phyloP scores from a whole-genome alignment of 2,797 vertebrate genomes.

The Ptychobarbus kaznakovi region DNA sequence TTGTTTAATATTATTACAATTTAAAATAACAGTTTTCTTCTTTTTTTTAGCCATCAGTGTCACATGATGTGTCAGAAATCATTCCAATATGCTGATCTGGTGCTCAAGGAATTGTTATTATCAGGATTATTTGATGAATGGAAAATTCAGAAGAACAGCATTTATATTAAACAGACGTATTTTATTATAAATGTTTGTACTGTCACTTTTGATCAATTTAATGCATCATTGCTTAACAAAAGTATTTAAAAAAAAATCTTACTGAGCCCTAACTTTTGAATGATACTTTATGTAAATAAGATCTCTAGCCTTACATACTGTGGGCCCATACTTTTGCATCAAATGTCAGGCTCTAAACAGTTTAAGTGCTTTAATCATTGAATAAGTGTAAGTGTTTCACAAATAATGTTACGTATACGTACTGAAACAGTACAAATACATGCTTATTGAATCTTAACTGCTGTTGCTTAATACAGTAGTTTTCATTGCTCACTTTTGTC shows the following conservation, averaged over 20 bases:
- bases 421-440: conserved; percentile 21
- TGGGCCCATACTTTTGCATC: not conserved
- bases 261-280: not conserved
- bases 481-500: not conserved
- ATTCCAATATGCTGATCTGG: not conserved
- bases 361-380: not conserved
- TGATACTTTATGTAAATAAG: not conserved
- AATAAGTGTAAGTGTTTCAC: conserved; percentile 1
- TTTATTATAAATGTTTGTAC: not conserved
- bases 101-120: not conserved
- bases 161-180: not conserved
- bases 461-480: conserved; percentile 8
- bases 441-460: conserved; percentile 28
- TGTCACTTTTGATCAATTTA: not conserved
- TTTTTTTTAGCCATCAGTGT: too few species aligned
- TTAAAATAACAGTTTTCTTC: not conserved
- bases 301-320: not conserved
- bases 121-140: not conserved
- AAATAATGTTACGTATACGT: not conserved
- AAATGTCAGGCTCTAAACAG: not conserved
- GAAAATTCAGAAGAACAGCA: not conserved
- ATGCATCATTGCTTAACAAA: not conserved
- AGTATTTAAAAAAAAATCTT: not conserved
- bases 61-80: not conserved
- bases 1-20: not conserved